A percentile compares a stretch with the other conserved stretches of the same genome.
phyloP scores from a whole-genome alignment of 2,797 vertebrate genomes.

The Dicrostonyx torquatus region DNA sequence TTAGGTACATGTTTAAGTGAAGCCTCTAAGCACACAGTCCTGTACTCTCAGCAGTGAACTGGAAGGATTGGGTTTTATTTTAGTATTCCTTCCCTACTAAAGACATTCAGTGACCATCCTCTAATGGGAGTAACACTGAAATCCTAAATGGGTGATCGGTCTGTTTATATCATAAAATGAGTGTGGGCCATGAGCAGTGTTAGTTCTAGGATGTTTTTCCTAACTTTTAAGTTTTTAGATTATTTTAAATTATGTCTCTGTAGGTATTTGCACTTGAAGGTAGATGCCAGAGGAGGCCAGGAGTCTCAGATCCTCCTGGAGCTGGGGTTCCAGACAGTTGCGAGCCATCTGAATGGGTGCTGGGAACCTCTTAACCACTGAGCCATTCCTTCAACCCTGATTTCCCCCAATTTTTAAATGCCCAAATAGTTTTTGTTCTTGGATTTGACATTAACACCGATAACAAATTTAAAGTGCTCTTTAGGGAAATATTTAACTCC shows the following conservation, averaged over 20 bases:
- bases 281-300: neutral
- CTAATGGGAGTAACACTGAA: neutral
- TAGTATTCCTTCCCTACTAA: neutral
- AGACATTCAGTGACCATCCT: neutral
- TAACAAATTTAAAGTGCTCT: constrained; percentile 4
- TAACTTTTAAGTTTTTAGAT: neutral
- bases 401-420: neutral
- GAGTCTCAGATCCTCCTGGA: neutral
- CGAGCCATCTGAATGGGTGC: neutral
- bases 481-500: neutral
- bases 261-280: neutral
- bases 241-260: neutral
- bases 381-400: neutral
- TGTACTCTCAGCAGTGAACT: neutral
- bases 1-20: neutral
- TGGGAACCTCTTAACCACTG: neutral
- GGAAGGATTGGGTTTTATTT: neutral
- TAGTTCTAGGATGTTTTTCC: neutral
- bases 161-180: neutral
- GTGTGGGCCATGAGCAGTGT: neutral
- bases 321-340: neutral
- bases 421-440: constrained; percentile 18
- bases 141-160: neutral
- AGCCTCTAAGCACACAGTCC: neutral
- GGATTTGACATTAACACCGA: neutral